A percentile compares a stretch with the other conserved stretches of the same genome.
phyloP scores from a whole-genome alignment of 1,140 invertebrate genomes.

The Pogonus chalceus region DNA sequence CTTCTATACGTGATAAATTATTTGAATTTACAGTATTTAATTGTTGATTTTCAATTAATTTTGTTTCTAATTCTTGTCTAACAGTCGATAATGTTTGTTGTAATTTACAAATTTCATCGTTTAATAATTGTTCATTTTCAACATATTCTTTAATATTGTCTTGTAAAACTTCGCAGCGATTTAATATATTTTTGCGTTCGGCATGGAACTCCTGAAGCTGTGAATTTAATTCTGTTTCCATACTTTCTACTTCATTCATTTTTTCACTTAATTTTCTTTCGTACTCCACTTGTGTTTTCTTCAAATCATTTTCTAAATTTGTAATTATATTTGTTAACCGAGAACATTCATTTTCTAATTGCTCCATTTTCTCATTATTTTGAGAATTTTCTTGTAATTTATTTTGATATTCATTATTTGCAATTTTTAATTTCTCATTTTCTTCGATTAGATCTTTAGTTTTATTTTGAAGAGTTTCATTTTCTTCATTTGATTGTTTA shows the following conservation, averaged over 20 bases:
- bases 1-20: neutral
- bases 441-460: constrained; percentile 33
- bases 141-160: constrained; percentile 38
- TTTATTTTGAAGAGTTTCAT: constrained; percentile 42
- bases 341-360: constrained; percentile 37
- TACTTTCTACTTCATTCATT: constrained; percentile 45
- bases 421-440: constrained; percentile 36
- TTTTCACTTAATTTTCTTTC: constrained; percentile 40
- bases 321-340: constrained; percentile 27
- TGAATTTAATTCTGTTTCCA: constrained; percentile 48
- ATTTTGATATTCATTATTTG: constrained; percentile 40
- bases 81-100: constrained; percentile 41
- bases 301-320: constrained; percentile 37
- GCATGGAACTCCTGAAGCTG: constrained; percentile 45
- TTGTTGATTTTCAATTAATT: constrained; percentile 32
- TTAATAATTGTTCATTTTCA: constrained; percentile 40
- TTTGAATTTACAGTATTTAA: constrained; percentile 10
- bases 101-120: constrained; percentile 40
- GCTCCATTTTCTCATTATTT: constrained; percentile 28
- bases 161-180: constrained; percentile 38
- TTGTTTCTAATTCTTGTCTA: constrained; percentile 23
- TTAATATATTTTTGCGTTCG: constrained; percentile 38
- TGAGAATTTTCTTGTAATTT: constrained; percentile 19
- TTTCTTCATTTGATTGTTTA: constrained; percentile 42
- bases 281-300: constrained; percentile 41